Percentiles rank a stretch among this genome's conserved stretches.
These are phyloP conservation scores for Trichechus manatus DNA, from an alignment of 2,113 vertebrate species.

Conservation along the genomic window DNA sequence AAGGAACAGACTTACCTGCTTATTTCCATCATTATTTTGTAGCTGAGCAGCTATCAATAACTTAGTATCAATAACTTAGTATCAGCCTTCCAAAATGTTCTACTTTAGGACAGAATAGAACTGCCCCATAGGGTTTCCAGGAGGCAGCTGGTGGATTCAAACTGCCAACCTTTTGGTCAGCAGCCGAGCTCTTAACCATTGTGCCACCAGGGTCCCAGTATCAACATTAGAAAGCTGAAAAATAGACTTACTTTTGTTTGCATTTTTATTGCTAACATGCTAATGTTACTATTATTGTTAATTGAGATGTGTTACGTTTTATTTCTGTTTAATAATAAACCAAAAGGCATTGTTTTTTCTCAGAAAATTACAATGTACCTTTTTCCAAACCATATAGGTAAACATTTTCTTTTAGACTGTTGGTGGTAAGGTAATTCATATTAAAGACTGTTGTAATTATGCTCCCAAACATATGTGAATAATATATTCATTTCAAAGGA, in stretches of 20 bases:
- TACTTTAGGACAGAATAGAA: too few relatives aligned
- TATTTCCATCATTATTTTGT: neutral
- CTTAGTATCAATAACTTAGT: neutral
- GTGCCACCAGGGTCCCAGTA: too few relatives aligned
- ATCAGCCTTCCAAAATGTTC: neutral
- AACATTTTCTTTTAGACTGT: neutral
- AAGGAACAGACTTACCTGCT: neutral
- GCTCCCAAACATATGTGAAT: neutral
- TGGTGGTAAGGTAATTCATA: neutral
- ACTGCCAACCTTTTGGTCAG: too few relatives aligned
- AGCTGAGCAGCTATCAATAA: neutral
- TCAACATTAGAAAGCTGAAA: neutral
- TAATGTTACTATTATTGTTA: constrained; percentile 1
- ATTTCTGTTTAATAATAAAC: constrained; percentile 11
- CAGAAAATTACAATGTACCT: neutral
- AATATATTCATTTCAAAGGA: neutral
- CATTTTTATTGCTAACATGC: constrained; percentile 10
- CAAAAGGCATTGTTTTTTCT: neutral
- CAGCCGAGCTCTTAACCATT: too few relatives aligned
- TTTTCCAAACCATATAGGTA: neutral
- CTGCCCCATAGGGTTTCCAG: too few relatives aligned
- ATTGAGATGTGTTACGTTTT: neutral
- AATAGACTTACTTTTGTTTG: neutral
- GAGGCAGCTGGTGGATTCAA: too few relatives aligned
- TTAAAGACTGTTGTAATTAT: neutral